Conservation (phyloP, 2,797 vertebrate genomes). For the Taeniopygia guttata region DNA sequence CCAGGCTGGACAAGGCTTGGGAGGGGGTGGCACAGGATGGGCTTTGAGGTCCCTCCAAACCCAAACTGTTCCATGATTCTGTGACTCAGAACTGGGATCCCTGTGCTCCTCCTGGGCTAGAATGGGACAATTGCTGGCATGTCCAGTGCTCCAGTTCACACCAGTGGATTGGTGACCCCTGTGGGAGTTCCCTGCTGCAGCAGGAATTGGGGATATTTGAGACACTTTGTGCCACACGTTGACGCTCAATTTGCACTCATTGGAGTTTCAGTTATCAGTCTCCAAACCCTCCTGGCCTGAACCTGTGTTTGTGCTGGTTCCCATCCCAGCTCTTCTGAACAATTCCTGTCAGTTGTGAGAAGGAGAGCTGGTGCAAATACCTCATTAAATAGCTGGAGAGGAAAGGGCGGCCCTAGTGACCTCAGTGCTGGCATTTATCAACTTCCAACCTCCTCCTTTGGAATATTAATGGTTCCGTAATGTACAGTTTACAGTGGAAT, state of each 20-base stretch:
- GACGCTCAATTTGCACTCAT: not conserved
- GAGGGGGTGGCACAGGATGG: not conserved
- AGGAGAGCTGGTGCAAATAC: not conserved
- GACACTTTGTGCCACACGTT: fast-evolving
- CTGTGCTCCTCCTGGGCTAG: not conserved
- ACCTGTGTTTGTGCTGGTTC: not conserved
- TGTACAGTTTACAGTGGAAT: not conserved
- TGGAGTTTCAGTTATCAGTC: not conserved
- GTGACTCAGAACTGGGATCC: not conserved
- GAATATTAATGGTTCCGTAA: constrained; percentile 5
- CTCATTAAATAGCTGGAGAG: not conserved
- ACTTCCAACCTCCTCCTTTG: not conserved
- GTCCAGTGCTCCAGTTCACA: not conserved
- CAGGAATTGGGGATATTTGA: not conserved
- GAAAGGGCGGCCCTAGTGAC: not conserved
- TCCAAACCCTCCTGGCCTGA: not conserved
- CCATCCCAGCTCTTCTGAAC: not conserved
- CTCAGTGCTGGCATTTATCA: not conserved
- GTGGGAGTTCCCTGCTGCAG: not conserved
- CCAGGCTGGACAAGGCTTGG: not conserved
- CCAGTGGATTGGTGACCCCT: not conserved
- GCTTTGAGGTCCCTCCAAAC: not conserved
- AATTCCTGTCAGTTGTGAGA: not conserved
- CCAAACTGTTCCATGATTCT: not conserved
- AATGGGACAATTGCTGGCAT: not conserved